Evolutionary conservation across 2,797 vertebrate genomes (phyloP).

Genomic region (Trachops cirrhosus): DNA sequence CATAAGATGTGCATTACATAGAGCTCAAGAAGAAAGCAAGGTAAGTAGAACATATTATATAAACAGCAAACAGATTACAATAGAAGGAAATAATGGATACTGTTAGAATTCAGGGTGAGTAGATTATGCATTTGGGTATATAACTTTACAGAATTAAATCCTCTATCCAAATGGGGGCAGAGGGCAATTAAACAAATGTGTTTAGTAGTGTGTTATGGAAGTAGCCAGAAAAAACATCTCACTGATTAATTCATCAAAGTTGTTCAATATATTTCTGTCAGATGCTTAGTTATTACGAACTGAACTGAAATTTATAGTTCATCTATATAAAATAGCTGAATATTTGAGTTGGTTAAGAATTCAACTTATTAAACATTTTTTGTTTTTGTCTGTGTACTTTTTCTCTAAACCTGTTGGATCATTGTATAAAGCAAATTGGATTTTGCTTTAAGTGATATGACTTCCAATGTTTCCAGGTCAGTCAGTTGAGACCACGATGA

Average conservation of each 20-base stretch:
- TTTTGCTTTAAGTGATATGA: neutral
- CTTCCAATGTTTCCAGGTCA: neutral
- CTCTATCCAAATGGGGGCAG: neutral
- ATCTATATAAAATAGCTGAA: neutral
- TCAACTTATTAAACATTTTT: neutral
- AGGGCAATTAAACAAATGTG: neutral
- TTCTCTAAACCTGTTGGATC: neutral
- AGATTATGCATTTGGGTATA: neutral
- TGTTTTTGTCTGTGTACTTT: neutral
- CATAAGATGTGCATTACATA: neutral
- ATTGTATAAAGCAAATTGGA: neutral
- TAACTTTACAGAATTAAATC: slow-evolving; percentile 7
- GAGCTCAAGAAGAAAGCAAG: slow-evolving; percentile 14
- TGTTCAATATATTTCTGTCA: neutral
- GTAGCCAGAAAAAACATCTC: neutral
- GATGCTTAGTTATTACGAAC: neutral
- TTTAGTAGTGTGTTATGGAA: neutral
- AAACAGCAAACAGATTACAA: neutral
- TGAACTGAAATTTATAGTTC: neutral
- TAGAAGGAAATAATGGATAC: neutral
- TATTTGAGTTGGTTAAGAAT: neutral
- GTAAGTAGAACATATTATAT: neutral
- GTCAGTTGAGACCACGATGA: neutral
- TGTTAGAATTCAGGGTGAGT: neutral
- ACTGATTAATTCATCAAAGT: neutral